Conservation (phyloP, 1,140 invertebrate genomes). For the Vanessa tameamea region DNA sequence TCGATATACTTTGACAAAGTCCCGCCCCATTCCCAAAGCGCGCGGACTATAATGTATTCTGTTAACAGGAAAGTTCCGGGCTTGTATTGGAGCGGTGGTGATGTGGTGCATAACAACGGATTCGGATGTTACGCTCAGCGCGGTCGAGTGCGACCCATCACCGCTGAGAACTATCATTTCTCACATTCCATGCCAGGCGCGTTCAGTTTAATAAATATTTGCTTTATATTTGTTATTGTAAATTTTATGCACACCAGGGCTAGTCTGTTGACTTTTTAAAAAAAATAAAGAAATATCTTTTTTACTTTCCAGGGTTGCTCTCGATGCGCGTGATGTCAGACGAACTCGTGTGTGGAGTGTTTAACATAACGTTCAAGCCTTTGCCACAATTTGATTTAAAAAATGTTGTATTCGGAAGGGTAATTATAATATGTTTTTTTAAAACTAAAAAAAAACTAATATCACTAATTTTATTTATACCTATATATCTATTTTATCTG, state of each 20-base stretch:
- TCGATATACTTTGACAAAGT: too few relatives aligned
- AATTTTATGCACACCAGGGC: too few relatives aligned
- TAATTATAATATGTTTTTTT: constrained; percentile 27
- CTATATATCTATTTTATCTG: too few relatives aligned
- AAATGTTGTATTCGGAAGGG: constrained; percentile 67
- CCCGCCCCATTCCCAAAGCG: too few relatives aligned
- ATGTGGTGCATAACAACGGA: constrained; percentile 59
- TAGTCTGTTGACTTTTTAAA: too few relatives aligned
- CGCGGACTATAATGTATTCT: background rate
- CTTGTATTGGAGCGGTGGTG: constrained; percentile 68
- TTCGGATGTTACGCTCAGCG: constrained; percentile 67
- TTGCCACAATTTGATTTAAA: constrained; percentile 63
- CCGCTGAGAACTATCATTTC: constrained; percentile 67
- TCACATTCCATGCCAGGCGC: constrained; percentile 68
- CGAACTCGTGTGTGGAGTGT: constrained; percentile 65
- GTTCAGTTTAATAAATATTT: background rate
- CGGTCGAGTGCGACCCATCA: constrained; percentile 48
- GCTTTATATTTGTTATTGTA: too few relatives aligned
- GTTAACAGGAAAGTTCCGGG: constrained; percentile 58
- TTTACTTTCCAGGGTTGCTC: constrained; percentile 52
- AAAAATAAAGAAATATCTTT: background rate
- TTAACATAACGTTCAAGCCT: constrained; percentile 72
- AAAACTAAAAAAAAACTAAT: background rate
- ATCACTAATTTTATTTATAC: too few relatives aligned
- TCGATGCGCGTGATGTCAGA: constrained; percentile 65